Conservation (phyloP, 2,797 vertebrate genomes). For the Discoglossus pictus region DNA sequence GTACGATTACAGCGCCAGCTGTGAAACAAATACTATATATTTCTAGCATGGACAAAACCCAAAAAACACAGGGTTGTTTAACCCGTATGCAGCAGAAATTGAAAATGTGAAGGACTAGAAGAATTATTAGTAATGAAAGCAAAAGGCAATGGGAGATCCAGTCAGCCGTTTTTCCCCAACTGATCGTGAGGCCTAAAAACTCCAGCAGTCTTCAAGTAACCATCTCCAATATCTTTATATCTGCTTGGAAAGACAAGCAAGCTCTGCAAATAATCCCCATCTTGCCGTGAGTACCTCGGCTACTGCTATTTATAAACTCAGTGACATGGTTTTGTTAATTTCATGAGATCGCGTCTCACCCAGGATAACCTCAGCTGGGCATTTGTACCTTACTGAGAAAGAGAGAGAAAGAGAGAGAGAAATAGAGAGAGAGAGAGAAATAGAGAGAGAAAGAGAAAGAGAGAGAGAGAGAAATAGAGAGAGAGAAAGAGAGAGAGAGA, state of each 20-base stretch:
- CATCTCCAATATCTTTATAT: not conserved
- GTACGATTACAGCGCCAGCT: not conserved
- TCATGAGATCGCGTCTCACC: conserved; percentile 21
- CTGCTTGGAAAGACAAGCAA: no score
- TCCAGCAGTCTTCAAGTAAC: not conserved
- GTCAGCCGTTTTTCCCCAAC: no score
- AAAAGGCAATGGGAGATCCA: no score
- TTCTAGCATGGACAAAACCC: conserved; percentile 16
- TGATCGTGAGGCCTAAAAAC: conserved; percentile 12
- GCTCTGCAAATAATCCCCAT: not conserved
- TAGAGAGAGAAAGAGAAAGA: no score
- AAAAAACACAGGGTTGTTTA: conserved; percentile 19
- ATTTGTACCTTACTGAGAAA: not conserved
- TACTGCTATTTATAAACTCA: conserved; percentile 25
- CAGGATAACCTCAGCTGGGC: conserved; percentile 24
- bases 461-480: no score
- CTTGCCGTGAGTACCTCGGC: not conserved
- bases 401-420: no score
- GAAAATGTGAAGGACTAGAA: no score
- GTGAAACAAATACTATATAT: not conserved
- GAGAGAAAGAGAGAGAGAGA: no score
- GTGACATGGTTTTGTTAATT: not conserved
- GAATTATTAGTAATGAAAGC: no score
- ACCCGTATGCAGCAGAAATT: not conserved
- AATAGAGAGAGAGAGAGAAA: no score